Evolutionary conservation across 1,140 invertebrate genomes (phyloP), one percentile per base, ranked within the genome.

Genomic region (Hyles euphorbiae): DNA sequence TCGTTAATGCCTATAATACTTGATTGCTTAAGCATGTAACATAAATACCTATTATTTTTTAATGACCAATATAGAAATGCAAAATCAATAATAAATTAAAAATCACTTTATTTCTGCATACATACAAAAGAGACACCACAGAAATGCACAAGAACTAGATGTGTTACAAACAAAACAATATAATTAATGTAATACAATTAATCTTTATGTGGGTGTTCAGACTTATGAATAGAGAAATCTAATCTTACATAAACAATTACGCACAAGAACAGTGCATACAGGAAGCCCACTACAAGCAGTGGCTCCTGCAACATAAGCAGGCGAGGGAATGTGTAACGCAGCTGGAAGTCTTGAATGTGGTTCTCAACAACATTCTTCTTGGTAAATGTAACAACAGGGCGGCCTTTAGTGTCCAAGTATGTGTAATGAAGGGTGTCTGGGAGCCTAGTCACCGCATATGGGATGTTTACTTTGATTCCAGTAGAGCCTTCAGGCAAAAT

Each of bases 221-320:
- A 74, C 79, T 90, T 90, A 63, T 90, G 89, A 65, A 99, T 97
- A 53, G 97, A 97, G 88, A 99, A 99, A 89, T 99, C 98, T 68
- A 99, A 89, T 58, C 98, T 91, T 48, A 99, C 95, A 90, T 98
- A 98, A 67, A 99, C 90, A 76, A 99, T 98, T 44, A 99, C 96
- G 70, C 95, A 86, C 5, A 99, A 74, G 89, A 99, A 99, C 36
- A 99, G 85, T 11, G 97, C 80, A 86, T 97, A 98, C 61, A 99
- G 93, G 62, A 97, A 98, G 34, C 92, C 89, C 54, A 97, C 93
- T 44, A 98, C 94, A 22, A 99, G 82, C 5, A 99, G 78, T 0
- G 98, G 98, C 83, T 99, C 98, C 81, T 98, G 96, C 10, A 99
- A 90, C 92, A 99, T 94, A 0, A 95, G 80, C 9, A 93, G 73